These are phyloP conservation scores for Sardina pilchardus DNA, from an alignment of 2,113 vertebrate species.

Conservation along the genomic window DNA sequence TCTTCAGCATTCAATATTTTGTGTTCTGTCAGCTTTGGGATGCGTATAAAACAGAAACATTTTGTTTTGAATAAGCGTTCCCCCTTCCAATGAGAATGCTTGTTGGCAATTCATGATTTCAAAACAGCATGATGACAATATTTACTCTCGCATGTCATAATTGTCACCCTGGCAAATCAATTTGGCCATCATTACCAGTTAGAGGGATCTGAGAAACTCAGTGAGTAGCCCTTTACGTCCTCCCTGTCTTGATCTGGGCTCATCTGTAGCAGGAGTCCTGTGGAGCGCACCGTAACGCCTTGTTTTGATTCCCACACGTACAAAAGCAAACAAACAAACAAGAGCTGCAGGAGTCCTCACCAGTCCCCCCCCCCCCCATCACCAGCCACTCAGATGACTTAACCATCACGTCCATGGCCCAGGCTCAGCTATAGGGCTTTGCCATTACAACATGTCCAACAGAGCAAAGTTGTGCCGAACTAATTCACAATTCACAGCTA, in stretches of 20 bases:
- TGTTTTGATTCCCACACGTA: constrained; percentile 17
- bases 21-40: neutral
- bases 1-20: neutral
- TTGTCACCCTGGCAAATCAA: constrained; percentile 5
- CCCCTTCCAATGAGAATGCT: neutral
- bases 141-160: neutral
- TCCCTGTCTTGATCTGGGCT: neutral
- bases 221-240: neutral
- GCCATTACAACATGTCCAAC: no score
- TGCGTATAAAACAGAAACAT: neutral
- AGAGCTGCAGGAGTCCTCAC: neutral
- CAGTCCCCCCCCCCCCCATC: neutral
- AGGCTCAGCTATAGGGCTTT: no score
- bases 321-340: constrained; percentile 16
- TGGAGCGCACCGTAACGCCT: neutral
- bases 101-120: neutral
- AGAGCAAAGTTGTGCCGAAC: no score
- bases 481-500: no score
- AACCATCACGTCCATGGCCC: constrained; percentile 12
- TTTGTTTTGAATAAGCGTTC: neutral
- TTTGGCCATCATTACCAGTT: neutral
- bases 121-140: neutral
- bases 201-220: neutral
- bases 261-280: constrained; percentile 8
- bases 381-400: constrained; percentile 25